Conservation (phyloP, 2,888 invertebrate species). For the Onchidella celtica region DNA sequence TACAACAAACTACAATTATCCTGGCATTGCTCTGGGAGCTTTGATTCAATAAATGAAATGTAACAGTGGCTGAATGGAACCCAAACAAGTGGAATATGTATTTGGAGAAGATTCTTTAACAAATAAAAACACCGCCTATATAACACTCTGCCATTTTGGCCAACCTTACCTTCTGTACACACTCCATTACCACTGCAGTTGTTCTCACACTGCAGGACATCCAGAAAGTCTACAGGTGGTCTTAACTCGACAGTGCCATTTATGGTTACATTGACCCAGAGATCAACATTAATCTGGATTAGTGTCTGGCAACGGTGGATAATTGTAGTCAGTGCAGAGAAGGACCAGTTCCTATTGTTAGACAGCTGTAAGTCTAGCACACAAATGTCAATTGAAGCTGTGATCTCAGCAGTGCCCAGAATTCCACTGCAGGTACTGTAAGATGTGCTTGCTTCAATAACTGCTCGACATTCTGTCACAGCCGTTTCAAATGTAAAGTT, state of each 20-base stretch:
- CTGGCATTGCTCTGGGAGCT: no score
- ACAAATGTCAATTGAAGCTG: conserved; percentile 61
- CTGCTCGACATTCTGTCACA: conserved; percentile 51
- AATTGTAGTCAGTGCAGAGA: conserved; percentile 55
- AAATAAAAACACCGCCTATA: no score
- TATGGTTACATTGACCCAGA: conserved; percentile 53
- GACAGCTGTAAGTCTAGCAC: conserved; percentile 66
- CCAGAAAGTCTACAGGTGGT: conserved; percentile 54
- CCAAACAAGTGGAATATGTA: no score
- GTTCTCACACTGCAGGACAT: conserved; percentile 59
- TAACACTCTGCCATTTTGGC: no score
- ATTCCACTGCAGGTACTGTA: conserved; percentile 48
- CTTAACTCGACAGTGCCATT: conserved; percentile 50
- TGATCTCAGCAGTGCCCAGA: conserved; percentile 62
- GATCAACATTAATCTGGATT: conserved; percentile 52
- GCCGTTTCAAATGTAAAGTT: conserved; percentile 47
- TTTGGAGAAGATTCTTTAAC: no score
- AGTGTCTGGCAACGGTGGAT: conserved; percentile 55
- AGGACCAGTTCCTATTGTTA: conserved; percentile 52
- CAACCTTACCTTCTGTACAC: conserved; percentile 61
- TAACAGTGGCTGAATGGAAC: no score
- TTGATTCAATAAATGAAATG: no score
- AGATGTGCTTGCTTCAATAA: conserved; percentile 52
- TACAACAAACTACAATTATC: no score
- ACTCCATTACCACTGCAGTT: conserved; percentile 62